Conservation (phyloP, 2,888 invertebrate species). For the Ophonus ardosiacus region DNA sequence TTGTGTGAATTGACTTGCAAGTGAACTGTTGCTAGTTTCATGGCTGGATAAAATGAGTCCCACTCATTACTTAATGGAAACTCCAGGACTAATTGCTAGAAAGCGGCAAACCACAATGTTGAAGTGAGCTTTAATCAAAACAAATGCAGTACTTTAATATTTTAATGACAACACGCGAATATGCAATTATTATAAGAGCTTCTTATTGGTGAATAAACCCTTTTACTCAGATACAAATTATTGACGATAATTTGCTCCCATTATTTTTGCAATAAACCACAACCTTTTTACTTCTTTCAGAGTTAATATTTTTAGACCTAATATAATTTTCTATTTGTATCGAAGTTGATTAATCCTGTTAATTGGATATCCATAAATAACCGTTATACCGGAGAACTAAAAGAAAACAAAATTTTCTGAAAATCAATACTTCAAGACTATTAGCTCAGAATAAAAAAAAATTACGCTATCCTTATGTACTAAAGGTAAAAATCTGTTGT, state of each 20-base stretch:
- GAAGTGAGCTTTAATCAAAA: conserved; percentile 47
- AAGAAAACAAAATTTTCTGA: no score
- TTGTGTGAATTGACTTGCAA: no score
- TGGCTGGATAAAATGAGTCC: not conserved
- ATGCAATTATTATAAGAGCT: conserved; percentile 47
- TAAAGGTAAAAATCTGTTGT: no score
- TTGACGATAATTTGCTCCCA: not conserved
- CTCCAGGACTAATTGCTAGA: not conserved
- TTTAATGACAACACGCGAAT: conserved; percentile 39
- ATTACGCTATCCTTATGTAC: no score
- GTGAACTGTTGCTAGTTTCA: no score
- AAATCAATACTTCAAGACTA: no score
- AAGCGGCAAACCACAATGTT: conserved; percentile 23
- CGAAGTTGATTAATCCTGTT: not conserved
- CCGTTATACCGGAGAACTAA: no score
- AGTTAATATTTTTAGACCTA: not conserved
- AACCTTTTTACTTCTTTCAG: not conserved
- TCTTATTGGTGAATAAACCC: conserved; percentile 28
- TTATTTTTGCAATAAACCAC: conserved; percentile 11
- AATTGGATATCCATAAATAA: no score
- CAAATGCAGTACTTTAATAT: conserved; percentile 53
- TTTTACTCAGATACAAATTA: not conserved
- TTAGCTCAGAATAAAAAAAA: no score
- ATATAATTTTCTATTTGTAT: not conserved
- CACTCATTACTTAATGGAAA: conserved; percentile 21